Base-by-base conservation (phyloP, 2,888 invertebrate genomes). In the Byasa hedistus region DNA sequence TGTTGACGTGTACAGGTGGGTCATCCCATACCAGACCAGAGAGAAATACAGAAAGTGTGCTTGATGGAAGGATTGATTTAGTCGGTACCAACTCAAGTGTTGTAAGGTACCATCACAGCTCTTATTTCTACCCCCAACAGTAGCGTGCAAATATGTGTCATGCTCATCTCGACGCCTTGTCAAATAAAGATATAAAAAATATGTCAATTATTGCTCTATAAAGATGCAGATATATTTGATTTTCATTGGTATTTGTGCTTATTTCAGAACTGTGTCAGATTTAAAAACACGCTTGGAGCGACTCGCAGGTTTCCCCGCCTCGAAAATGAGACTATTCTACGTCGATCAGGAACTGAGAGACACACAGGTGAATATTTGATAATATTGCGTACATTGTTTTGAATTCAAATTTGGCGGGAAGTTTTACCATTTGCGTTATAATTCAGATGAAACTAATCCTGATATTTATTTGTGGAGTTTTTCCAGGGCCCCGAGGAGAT, bases 301-400 rank as follows among this genome's bases (percentile, higher is more conserved):
- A 48, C 93, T 97, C 80, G 95, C 96, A 62, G 96, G 96, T 64
- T 94, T 98, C 82, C 94, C 96, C 44, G 95, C 96, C 0, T 93
- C 95, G 63, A 96, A 96, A 86, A 97, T 98, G 96, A 93, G 96
- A 71, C 92, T 98, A 23, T 98, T 95, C 86, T 98, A 98, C 83
- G 94, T 96, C 15, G 98, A 98, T 83, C 96, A 97, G 84, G 96
- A 95, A 75, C 87, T 94, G 59, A 90, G 94, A 70, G 95, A 95
- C 76, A 89, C 92, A 27, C 91, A 94, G 93, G 90, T 88, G 72
- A 76, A 44, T 64, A 56, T 44, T 19, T 1, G 19, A 12, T 15
- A 44, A 44, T 19, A 44, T 15, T 44, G 44, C 44, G 12, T 10
- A 17, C 2, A 39, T 15, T 10, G 21, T 61, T 59, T 57, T 54